Conservation (phyloP, 2,113 vertebrate species). For the Maccullochella peelii region DNA sequence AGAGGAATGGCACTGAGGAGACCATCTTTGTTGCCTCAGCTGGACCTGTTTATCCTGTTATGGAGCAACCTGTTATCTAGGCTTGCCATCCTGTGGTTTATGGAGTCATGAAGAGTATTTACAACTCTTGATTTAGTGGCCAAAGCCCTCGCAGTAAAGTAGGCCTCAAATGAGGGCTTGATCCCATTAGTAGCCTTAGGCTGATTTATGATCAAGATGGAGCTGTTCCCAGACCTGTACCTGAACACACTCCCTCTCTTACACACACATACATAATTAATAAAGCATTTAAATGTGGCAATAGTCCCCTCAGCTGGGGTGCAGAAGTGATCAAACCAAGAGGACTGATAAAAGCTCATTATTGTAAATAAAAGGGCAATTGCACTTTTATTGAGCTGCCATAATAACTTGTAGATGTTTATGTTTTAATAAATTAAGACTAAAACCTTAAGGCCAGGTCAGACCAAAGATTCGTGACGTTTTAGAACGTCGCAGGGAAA, state of each 20-base stretch:
- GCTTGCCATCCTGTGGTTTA: conserved; percentile 39
- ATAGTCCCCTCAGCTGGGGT: not conserved
- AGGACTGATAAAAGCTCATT: conserved; percentile 3
- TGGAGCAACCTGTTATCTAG: conserved; percentile 35
- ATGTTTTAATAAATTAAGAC: not conserved
- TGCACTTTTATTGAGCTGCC: conserved; percentile 26
- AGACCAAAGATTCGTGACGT: no score
- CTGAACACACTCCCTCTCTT: conserved; percentile 15
- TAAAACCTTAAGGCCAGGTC: not conserved
- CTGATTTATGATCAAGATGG: conserved; percentile 63
- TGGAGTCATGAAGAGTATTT: conserved; percentile 66
- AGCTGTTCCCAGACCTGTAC: conserved; percentile 28
- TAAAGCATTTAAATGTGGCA: conserved; percentile 34
- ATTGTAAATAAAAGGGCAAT: conserved; percentile 16
- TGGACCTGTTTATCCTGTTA: conserved; percentile 20
- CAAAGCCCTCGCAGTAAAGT: conserved; percentile 57
- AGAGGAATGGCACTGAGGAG: not conserved
- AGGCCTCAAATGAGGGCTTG: conserved; percentile 66
- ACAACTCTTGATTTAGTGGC: conserved; percentile 70
- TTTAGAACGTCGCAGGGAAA: no score
- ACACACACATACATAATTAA: conserved; percentile 9
- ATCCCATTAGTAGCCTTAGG: conserved; percentile 69
- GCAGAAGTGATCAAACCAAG: conserved; percentile 1
- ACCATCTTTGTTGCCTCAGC: not conserved
- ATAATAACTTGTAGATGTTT: not conserved